Evolutionary conservation across 2,888 invertebrate species (phyloP), one percentile per base, ranked within the genome.

Genomic region (Tridacna gigas): DNA sequence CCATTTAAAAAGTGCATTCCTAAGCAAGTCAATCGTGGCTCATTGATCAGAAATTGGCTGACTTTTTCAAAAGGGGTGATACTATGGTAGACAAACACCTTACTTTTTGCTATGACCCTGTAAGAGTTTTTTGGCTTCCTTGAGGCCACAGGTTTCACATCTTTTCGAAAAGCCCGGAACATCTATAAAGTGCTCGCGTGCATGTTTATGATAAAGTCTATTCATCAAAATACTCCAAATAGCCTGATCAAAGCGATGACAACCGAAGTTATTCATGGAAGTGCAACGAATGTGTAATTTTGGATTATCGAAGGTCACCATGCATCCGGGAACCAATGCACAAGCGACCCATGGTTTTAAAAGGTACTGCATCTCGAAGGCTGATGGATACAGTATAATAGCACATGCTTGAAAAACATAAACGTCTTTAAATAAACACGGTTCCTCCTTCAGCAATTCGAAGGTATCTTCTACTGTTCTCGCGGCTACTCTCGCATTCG

Each of bases 341-440:
- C 65, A 65, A 25, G 65, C 25, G 13, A 65, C 65, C 65, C 65
- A 65, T 18, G 65, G 65, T 11, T 22, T 65, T 28, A 65, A 28
- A 15, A 65, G 11, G 26, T 26, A 65, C 15, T 26, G 25, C 65
- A 15, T 65, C 15, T 28, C 28, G 11, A 25, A 65, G 15, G 25
- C 9, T 26, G 25, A 28, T 5, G 15, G 25, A 28, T 65, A 65
- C 11, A 65, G 11, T 13, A 65, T 12, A 9, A 65, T 28, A 5
- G 26, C 25, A 28, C 28, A 28, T 18, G 65, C 28, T 25, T 26
- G 26, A 28, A 65, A 11, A 28, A 28, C 26, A 12, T 1, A 26
- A 22, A n/a, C 25, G 15, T 20, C 18, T 9, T 28, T 15, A 26
- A 26, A 65, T 15, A 65, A 65, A 65, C 65, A 65, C 7, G 65